phyloP scores from a whole-genome alignment of 1,140 invertebrate genomes.

The Psix sp. region DNA sequence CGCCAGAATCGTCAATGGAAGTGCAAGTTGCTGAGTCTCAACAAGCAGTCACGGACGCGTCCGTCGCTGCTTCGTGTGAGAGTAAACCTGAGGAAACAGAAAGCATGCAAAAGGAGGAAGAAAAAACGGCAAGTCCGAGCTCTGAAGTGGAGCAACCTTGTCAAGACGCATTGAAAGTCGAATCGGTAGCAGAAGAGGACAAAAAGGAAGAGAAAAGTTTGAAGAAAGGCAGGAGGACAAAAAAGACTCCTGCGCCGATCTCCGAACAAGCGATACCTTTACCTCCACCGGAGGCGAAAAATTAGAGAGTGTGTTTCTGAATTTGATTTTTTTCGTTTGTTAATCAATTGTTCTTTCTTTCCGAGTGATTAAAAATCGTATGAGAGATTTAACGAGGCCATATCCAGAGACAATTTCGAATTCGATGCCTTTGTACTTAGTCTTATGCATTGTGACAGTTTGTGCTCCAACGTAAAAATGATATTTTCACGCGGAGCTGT shows the following conservation, averaged over 20 bases:
- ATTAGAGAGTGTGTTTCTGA: slow-evolving; percentile 4
- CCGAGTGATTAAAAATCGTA: slow-evolving; percentile 7
- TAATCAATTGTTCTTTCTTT: background rate
- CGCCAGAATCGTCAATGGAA: slow-evolving; percentile 8
- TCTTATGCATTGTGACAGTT: too few relatives aligned
- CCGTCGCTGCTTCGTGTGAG: background rate
- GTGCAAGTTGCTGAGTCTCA: background rate
- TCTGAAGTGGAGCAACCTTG: slow-evolving; percentile 14
- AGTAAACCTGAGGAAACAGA: background rate
- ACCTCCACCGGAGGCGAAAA: slow-evolving; percentile 51
- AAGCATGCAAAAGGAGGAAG: background rate
- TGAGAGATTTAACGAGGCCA: slow-evolving; percentile 2
- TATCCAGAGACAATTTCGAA: slow-evolving; percentile 7
- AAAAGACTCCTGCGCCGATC: slow-evolving; percentile 64
- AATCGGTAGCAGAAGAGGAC: slow-evolving; percentile 14
- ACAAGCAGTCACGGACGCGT: background rate
- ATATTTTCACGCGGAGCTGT: slow-evolving; percentile 7
- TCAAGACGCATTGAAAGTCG: slow-evolving; percentile 1
- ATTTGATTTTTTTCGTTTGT: slow-evolving; percentile 9
- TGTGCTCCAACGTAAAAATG: too few relatives aligned
- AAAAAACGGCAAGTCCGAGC: background rate
- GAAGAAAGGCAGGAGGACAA: slow-evolving; percentile 68
- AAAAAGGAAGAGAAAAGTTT: slow-evolving; percentile 49
- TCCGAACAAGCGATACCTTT: slow-evolving; percentile 71
- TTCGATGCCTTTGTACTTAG: too few relatives aligned